These are phyloP conservation scores for Drosophila sp. DNA, from an alignment of 1,140 invertebrate genomes.

Conservation along the genomic window DNA sequence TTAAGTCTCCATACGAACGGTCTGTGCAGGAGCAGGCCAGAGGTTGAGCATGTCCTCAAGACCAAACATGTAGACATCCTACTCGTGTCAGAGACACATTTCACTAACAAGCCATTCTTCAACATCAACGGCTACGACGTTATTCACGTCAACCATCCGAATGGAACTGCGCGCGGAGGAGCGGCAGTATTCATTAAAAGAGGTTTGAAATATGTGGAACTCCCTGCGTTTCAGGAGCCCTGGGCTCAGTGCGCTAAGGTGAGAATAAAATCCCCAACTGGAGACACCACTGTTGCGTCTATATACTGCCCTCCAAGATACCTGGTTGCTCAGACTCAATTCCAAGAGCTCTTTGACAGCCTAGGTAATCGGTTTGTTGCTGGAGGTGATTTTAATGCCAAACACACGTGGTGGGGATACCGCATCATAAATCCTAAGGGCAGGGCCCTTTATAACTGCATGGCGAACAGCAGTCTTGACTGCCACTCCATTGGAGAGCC, in stretches of 20 bases:
- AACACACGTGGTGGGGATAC: too few relatives aligned
- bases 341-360: neutral
- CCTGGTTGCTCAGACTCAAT: neutral
- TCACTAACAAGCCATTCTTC: neutral
- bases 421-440: too few relatives aligned
- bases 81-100: neutral
- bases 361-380: neutral
- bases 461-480: neutral
- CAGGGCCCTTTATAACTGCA: too few relatives aligned
- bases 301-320: neutral
- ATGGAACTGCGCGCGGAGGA: neutral
- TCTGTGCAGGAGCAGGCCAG: constrained; percentile 14
- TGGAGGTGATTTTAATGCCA: too few relatives aligned
- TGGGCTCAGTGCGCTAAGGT: too few relatives aligned
- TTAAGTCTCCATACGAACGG: constrained; percentile 13
- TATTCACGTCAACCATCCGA: constrained; percentile 11
- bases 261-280: neutral
- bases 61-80: constrained; percentile 12
- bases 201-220: too few relatives aligned
- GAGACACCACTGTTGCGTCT: constrained; percentile 1
- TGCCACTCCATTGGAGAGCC: neutral
- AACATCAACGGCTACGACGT: constrained; percentile 3
- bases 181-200: neutral
- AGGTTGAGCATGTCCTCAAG: constrained; percentile 15
- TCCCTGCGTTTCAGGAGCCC: too few relatives aligned